Base-by-base conservation (phyloP, 2,888 invertebrate genomes). In the Crepidodera aurea region DNA sequence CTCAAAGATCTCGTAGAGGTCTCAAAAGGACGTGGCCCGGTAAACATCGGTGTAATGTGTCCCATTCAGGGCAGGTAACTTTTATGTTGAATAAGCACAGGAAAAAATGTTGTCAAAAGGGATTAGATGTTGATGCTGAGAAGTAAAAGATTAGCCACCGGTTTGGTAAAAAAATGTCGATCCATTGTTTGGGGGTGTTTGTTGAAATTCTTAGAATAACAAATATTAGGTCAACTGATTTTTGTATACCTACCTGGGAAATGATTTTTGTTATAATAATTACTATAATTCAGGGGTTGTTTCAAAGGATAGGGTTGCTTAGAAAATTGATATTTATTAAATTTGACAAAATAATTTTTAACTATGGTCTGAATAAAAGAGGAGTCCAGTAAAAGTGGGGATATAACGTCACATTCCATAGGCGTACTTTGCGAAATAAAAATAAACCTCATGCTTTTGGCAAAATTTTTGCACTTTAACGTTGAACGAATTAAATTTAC, bases 11-110 rank as follows among this genome's bases (percentile, higher is more conserved):
- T 32, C 32, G 13, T 40, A 15, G 19, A 51, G 19, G 51, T 27
- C 34, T 39, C 15, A 15, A 60, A 19, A 39, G 53, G 51, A 39
- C 18, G 15, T 39, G 29, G 32, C 19, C 42, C 42, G 22, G 42
- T 50, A 60, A 60, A 60, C 55, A 60, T 55, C 29, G 50, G 40
- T 40, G 42, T 55, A 60, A 50, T 50, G 22, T 55, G 55, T 32
- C 48, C 50, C 55, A 25, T 56, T 46, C 46, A 42, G 46, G 34
- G 32, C 56, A 56, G 56, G 56, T 56, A 56, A 56, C 56, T 56
- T 44, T 44, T 56, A 32, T 46, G 46, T 32, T 27, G 27, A 44
- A 13, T 51, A 44, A n/a, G 44, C 42, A 44, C 5, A 22, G 16
- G 18, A 16, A 16, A 42, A 39, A 55, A 29, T 25, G 10, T 15